phyloP scores from a whole-genome alignment of 2,113 vertebrate genomes.

The Calidris pugnax region DNA sequence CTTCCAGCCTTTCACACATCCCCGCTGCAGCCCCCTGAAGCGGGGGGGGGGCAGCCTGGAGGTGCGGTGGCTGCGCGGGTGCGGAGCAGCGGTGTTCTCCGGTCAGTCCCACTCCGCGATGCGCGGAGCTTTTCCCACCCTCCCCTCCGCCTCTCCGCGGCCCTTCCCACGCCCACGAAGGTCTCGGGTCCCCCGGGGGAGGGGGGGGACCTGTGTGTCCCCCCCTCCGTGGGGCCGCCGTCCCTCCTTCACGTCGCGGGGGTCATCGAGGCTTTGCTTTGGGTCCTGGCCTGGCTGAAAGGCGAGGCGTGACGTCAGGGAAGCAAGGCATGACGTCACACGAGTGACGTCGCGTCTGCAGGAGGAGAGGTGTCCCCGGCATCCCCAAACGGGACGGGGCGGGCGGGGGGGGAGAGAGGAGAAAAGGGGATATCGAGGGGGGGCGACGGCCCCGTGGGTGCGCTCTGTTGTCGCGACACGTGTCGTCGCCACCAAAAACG shows the following conservation, averaged over 20 bases:
- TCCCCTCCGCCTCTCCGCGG: neutral
- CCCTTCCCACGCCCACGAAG: conserved; percentile 18
- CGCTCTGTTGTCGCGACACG: neutral
- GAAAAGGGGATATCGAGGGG: neutral
- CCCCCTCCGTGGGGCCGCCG: accelerated
- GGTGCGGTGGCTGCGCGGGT: neutral
- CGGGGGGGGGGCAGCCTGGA: neutral
- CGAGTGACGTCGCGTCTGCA: neutral
- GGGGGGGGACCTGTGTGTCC: neutral
- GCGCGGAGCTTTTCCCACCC: neutral
- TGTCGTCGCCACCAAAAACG: neutral
- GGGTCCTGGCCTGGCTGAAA: neutral
- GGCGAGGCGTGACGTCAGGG: neutral
- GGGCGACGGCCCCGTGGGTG: accelerated
- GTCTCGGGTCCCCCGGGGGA: neutral
- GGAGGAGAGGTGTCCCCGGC: accelerated
- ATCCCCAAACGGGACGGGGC: accelerated
- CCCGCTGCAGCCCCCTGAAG: neutral
- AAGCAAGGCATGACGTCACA: neutral
- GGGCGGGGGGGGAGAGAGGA: neutral
- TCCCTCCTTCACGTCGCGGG: neutral
- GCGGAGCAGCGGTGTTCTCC: neutral
- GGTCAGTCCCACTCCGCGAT: neutral
- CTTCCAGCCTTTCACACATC: neutral
- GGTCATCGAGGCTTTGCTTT: neutral